A percentile compares a stretch with the other conserved stretches of the same genome.
Evolutionary conservation across 2,888 invertebrate species (phyloP).

Genomic region (Sminthurides aquaticus): DNA sequence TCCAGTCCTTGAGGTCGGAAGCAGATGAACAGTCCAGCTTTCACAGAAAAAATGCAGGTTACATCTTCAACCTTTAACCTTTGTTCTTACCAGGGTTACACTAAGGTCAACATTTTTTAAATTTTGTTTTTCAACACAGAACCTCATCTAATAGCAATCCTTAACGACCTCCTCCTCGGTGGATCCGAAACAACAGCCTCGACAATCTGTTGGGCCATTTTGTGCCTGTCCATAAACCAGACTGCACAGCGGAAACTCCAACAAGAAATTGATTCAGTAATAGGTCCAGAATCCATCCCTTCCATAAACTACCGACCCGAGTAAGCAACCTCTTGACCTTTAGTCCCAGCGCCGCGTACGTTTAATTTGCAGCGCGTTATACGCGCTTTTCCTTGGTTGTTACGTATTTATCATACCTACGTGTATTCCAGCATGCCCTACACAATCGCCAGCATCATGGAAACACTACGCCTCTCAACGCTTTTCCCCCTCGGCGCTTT

Average conservation of each 20-base stretch:
- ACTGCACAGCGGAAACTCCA: neutral
- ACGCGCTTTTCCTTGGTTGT: too few relatives aligned
- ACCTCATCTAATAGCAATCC: conserved; percentile 12
- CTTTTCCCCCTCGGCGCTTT: conserved; percentile 18
- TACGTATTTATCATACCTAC: too few relatives aligned
- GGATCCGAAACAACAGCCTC: conserved; percentile 9
- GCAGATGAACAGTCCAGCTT: conserved; percentile 11
- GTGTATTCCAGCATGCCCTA: conserved; percentile 14
- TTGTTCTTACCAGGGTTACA: too few relatives aligned
- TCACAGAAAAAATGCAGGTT: conserved; percentile 10
- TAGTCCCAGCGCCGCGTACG: too few relatives aligned
- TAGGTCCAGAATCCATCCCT: conserved; percentile 2
- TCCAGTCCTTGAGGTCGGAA: neutral
- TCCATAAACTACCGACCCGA: neutral
- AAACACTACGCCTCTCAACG: conserved; percentile 12
- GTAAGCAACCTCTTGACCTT: conserved; percentile 4
- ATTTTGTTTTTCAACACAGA: too few relatives aligned
- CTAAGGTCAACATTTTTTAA: too few relatives aligned
- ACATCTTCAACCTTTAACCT: too few relatives aligned
- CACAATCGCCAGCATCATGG: conserved; percentile 17
- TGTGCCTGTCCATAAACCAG: neutral
- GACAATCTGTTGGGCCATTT: conserved; percentile 10
- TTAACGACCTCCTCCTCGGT: conserved; percentile 14
- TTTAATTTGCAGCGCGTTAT: too few relatives aligned
- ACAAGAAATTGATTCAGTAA: conserved; percentile 1